Evolutionary conservation across 2,888 invertebrate genomes (phyloP), one percentile per base, ranked within the genome.

Genomic region (Augiades crinisus): DNA sequence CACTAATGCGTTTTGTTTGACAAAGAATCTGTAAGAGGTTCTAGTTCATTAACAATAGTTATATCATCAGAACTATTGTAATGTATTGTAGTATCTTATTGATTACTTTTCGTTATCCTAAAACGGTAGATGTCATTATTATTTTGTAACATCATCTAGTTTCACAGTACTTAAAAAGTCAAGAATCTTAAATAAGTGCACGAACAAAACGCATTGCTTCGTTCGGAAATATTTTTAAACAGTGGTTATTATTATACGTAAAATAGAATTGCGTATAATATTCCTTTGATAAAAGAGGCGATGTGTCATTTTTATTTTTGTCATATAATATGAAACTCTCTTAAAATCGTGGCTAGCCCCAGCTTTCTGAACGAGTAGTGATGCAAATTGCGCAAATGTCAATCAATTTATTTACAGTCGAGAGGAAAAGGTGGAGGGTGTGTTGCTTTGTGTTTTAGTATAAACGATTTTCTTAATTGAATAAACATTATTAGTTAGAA

Each of bases 341-440:
- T 3, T 27, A 10, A 27, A 8, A 2, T 24, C 24, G 24, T 10
- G 12, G 12, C 8, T 38, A 5, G 6, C 16, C 16, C n/a, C n/a
- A n/a, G n/a, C n/a, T 45, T 34, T 34, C 6, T 34, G 34, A 49
- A 49, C 49, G 41, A 49, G 33, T 4, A 22, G 12, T 34, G 30
- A 47, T 8, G 33, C 17, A 49, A 49, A 27, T 19, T 5, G 5
- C 5, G 19, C 3, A 53, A 55, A 54, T 53, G 61, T 57, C 61
- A 64, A 62, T 79, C 75, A 71, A 67, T 58, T 74, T 77, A 77
- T 77, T 78, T 79, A 75, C 74, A 78, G 79, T 81, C 72, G 72
- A 79, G 81, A 79, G 79, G 81, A 77, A 73, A 72, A 74, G 76
- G 78, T 52, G 77, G 71, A 80, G 86, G 86, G 84, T 82, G 88